Percentiles rank a stretch among this genome's conserved stretches.
Conservation (phyloP, 1,140 invertebrate species). For the Lasaia peninsularis region DNA sequence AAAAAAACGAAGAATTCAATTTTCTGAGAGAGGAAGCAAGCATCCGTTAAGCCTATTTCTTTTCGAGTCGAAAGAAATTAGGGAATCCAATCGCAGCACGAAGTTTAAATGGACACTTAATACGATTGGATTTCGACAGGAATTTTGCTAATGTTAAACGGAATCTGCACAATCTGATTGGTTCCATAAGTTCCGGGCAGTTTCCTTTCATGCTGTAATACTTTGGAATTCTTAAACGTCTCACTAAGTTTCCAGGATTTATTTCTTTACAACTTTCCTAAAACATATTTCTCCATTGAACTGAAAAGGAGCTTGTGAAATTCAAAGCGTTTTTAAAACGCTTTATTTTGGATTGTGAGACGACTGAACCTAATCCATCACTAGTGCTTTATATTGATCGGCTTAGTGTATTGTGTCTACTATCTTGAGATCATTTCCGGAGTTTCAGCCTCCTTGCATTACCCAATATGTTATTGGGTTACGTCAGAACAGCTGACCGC, state of each 20-base stretch:
- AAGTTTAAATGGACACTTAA: constrained; percentile 68
- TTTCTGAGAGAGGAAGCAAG: not conserved
- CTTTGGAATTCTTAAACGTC: constrained; percentile 47
- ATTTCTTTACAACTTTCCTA: constrained; percentile 16
- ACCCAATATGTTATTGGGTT: too few species aligned
- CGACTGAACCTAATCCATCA: not conserved
- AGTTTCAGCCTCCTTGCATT: too few species aligned
- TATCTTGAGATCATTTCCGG: too few species aligned
- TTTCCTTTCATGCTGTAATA: constrained; percentile 67
- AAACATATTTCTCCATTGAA: constrained; percentile 4
- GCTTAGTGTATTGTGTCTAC: too few species aligned
- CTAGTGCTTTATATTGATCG: too few species aligned
- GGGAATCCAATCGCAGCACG: constrained; percentile 49
- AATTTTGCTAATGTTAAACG: constrained; percentile 70
- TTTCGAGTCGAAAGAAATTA: constrained; percentile 46
- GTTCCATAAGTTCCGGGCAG: constrained; percentile 71
- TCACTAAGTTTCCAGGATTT: constrained; percentile 10
- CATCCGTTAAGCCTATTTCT: constrained; percentile 15
- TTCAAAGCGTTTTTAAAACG: not conserved
- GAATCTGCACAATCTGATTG: constrained; percentile 70
- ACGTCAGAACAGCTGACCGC: too few species aligned
- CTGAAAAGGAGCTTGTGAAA: not conserved
- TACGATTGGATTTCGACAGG: constrained; percentile 65
- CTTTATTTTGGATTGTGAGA: not conserved
- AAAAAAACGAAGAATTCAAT: constrained; percentile 7